A percentile compares a stretch with the other conserved stretches of the same genome.
These are phyloP conservation scores for Lutjanus argentimaculatus DNA, from an alignment of 2,797 vertebrate species.

Conservation along the genomic window DNA sequence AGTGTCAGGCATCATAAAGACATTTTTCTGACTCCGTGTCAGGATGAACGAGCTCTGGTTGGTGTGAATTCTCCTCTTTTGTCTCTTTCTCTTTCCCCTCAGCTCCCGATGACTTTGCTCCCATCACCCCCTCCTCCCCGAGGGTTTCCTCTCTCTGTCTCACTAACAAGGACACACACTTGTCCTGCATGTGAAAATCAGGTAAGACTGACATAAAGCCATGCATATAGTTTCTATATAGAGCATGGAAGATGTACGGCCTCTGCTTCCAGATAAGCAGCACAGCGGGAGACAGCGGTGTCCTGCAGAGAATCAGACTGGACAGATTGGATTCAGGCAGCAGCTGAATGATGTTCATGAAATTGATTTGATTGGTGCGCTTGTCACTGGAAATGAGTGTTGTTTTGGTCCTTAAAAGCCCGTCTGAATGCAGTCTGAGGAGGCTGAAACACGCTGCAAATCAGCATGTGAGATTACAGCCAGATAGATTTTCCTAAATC, in stretches of 20 bases:
- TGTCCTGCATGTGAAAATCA: constrained; percentile 8
- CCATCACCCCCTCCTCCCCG: neutral
- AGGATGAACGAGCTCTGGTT: constrained; percentile 10
- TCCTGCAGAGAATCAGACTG: constrained; percentile 15
- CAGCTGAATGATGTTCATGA: constrained; percentile 4
- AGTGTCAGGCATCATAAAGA: constrained; percentile 26
- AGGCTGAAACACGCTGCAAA: neutral
- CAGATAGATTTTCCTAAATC: too few relatives aligned
- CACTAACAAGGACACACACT: constrained; percentile 12
- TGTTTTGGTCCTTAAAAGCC: constrained; percentile 8
- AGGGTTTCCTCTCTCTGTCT: constrained; percentile 3
- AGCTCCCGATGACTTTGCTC: constrained; percentile 24
- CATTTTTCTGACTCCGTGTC: constrained; percentile 8
- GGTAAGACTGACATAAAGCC: constrained; percentile 1
- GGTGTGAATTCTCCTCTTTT: constrained; percentile 30
- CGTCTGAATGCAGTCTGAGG: neutral
- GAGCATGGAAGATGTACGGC: neutral
- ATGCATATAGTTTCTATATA: neutral
- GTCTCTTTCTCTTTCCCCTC: constrained; percentile 20
- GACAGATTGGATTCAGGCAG: constrained; percentile 3
- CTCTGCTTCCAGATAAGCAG: neutral
- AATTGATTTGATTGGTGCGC: constrained; percentile 24
- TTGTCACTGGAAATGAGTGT: neutral
- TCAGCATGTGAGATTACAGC: neutral
- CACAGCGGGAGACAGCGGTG: neutral